These are phyloP conservation scores for Conomelus anceps DNA, from an alignment of 2,888 invertebrate species.

Conservation along the genomic window DNA sequence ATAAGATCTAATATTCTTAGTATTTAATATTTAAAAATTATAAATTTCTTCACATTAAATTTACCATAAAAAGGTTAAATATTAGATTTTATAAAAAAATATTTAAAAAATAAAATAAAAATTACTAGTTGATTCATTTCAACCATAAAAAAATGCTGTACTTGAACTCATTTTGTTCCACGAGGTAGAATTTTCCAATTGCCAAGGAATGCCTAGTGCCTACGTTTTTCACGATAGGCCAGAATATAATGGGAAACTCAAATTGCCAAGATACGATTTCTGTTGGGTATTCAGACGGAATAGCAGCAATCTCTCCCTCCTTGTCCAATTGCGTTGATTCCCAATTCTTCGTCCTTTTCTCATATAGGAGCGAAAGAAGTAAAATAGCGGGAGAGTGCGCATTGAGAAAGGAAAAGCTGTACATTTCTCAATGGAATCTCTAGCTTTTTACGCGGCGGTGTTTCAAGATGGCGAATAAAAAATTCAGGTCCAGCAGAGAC, in stretches of 20 bases:
- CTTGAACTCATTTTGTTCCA: not conserved
- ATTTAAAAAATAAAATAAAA: too few species aligned
- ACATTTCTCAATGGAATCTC: not conserved
- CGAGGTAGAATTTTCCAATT: not conserved
- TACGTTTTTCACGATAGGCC: not conserved
- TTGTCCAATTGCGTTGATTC: not conserved
- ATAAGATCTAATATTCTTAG: too few species aligned
- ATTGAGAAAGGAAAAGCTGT: not conserved
- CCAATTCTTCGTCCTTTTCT: not conserved
- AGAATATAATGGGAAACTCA: not conserved
- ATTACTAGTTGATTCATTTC: not conserved
- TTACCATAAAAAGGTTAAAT: too few species aligned
- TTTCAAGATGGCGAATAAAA: not conserved
- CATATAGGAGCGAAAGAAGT: not conserved
- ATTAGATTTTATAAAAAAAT: too few species aligned
- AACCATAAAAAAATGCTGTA: not conserved
- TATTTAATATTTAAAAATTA: too few species aligned
- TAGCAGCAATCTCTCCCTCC: not conserved
- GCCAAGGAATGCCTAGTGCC: not conserved
- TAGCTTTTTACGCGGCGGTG: not conserved
- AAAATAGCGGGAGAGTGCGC: not conserved
- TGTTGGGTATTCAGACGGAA: not conserved
- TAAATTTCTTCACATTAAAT: too few species aligned
- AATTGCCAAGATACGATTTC: not conserved
- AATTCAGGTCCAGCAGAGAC: not conserved